Evolutionary conservation across 2,113 vertebrate genomes (phyloP).

Genomic region (Dolichotis patagonum): DNA sequence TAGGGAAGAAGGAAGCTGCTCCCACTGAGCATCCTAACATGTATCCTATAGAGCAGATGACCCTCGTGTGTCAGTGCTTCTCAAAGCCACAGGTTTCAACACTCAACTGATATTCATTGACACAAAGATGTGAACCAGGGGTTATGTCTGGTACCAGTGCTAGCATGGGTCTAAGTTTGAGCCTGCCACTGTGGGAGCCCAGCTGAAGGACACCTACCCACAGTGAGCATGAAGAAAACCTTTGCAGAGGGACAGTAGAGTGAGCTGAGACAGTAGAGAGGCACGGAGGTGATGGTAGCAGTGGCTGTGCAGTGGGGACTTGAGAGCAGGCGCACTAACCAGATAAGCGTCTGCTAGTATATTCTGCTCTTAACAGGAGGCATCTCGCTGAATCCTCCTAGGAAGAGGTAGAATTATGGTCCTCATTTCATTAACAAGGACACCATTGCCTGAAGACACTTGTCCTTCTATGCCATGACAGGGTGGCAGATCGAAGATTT

Average conservation of each 20-base stretch:
- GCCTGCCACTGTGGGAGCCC: not conserved
- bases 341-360: not conserved
- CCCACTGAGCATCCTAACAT: not conserved
- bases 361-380: not conserved
- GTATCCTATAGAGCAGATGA: not conserved
- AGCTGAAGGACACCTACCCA: not conserved
- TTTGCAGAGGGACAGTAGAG: not conserved
- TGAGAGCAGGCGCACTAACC: too few species aligned
- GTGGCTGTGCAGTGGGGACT: rapidly evolving
- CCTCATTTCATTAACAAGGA: not conserved
- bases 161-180: not conserved
- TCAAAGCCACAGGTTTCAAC: not conserved
- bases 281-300: not conserved
- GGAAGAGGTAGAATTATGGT: not conserved
- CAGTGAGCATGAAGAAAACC: not conserved
- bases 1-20: not conserved
- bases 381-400: not conserved
- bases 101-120: not conserved
- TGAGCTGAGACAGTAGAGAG: not conserved
- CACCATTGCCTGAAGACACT: not conserved
- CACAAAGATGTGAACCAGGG: rapidly evolving
- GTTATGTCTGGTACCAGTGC: too few species aligned
- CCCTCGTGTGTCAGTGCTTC: not conserved
- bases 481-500: not conserved
- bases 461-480: not conserved